Conservation (phyloP, 2,888 invertebrate species). For the Trichacis sp. region DNA sequence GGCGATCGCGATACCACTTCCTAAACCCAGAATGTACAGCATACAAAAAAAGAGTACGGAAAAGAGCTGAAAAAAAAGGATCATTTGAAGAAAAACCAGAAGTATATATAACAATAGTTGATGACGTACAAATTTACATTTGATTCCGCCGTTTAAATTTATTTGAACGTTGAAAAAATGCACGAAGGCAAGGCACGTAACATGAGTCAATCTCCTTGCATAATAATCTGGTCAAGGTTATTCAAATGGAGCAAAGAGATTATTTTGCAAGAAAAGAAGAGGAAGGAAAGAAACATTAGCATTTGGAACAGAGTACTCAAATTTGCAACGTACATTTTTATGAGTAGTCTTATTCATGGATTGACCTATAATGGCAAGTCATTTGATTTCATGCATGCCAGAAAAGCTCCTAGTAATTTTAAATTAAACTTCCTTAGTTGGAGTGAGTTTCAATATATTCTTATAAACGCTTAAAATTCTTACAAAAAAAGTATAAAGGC, state of each 20-base stretch:
- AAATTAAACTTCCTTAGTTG: no score
- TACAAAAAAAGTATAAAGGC: no score
- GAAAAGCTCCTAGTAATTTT: no score
- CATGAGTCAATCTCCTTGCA: slow-evolving; percentile 22
- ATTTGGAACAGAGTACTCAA: slow-evolving; percentile 17
- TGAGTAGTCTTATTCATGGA: no score
- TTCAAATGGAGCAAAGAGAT: slow-evolving; percentile 41
- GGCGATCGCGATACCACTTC: slow-evolving; percentile 68
- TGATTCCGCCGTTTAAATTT: not conserved
- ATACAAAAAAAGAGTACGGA: slow-evolving; percentile 71
- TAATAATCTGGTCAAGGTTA: slow-evolving; percentile 25
- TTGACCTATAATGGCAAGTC: not conserved
- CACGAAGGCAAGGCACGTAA: slow-evolving; percentile 8
- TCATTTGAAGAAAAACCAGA: no score
- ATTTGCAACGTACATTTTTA: not conserved
- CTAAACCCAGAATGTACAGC: slow-evolving; percentile 71
- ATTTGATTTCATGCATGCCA: not conserved
- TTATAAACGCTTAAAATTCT: no score
- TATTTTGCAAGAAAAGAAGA: slow-evolving; percentile 33
- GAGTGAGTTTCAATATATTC: no score
- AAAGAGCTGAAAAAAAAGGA: slow-evolving; percentile 63
- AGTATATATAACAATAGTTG: no score
- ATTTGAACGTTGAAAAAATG: slow-evolving; percentile 11
- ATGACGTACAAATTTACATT: no score
- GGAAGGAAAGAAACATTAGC: slow-evolving; percentile 22